These are phyloP conservation scores for Anabacerthia variegaticeps DNA, from an alignment of 2,797 vertebrate species.

Conservation along the genomic window DNA sequence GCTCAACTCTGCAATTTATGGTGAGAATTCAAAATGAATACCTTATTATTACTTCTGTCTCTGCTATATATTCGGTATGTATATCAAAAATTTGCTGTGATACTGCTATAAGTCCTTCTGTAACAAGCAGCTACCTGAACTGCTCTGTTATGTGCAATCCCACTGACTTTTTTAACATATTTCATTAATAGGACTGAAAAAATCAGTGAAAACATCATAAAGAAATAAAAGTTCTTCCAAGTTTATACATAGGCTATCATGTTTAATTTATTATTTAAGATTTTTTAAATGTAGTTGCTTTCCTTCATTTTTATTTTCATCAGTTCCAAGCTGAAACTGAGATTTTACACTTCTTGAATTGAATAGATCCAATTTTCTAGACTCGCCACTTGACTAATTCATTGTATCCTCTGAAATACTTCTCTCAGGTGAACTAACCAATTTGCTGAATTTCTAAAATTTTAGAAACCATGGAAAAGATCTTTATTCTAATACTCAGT, in stretches of 20 bases:
- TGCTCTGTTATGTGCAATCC: not conserved
- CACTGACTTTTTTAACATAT: not conserved
- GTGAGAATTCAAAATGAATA: not conserved
- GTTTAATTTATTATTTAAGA: not conserved
- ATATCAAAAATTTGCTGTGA: not conserved
- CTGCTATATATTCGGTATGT: not conserved
- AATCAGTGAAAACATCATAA: not conserved
- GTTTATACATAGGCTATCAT: not conserved
- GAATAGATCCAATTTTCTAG: not conserved
- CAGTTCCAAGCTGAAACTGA: not conserved
- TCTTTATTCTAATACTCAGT: not conserved
- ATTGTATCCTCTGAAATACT: not conserved
- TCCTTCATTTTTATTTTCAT: not conserved
- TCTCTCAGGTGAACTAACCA: not conserved
- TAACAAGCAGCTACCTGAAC: not conserved
- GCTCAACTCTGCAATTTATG: not conserved
- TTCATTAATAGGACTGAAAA: not conserved
- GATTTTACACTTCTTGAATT: not conserved
- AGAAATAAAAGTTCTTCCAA: not conserved
- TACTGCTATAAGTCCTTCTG: not conserved
- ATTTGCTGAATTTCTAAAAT: not conserved
- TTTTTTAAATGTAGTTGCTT: not conserved
- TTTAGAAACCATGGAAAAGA: not conserved
- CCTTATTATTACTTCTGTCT: not conserved
- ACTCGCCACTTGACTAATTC: not conserved